phyloP scores from a whole-genome alignment of 2,113 vertebrate species.

The Ochotona curzoniae region DNA sequence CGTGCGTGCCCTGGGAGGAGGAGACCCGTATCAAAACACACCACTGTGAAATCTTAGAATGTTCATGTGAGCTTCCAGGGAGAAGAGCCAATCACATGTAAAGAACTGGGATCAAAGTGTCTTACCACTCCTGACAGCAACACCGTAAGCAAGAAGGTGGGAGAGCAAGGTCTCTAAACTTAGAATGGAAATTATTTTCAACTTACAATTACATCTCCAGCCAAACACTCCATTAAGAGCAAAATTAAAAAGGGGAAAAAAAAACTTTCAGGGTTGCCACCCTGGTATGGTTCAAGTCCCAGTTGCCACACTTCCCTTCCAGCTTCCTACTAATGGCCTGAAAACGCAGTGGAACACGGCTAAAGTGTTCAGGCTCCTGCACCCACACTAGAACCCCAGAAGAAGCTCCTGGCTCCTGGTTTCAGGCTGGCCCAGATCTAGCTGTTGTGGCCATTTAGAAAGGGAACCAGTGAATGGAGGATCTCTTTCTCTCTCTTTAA shows the following conservation, averaged over 20 bases:
- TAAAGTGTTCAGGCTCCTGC: too few species aligned
- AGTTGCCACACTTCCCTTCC: too few species aligned
- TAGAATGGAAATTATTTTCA: constrained; percentile 44
- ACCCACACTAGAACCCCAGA: too few species aligned
- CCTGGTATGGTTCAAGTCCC: too few species aligned
- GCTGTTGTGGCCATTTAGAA: too few species aligned
- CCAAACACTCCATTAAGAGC: neutral
- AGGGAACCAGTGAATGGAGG: too few species aligned
- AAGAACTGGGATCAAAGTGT: neutral
- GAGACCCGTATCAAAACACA: constrained; percentile 33
- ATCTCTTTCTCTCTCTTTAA: too few species aligned
- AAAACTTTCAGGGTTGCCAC: too few species aligned
- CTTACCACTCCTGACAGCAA: neutral
- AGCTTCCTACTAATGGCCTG: too few species aligned
- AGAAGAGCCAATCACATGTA: neutral
- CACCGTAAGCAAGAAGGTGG: neutral
- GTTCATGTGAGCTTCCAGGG: neutral
- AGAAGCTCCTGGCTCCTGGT: too few species aligned
- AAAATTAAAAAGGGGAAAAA: neutral
- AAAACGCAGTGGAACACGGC: too few species aligned
- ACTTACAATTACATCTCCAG: constrained; percentile 47
- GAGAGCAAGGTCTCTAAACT: neutral
- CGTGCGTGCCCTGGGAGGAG: neutral
- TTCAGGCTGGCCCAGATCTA: too few species aligned
- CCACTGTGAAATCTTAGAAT: constrained; percentile 1